phyloP scores from a whole-genome alignment of 2,888 invertebrate species.

The Microctonus aethiopoides region DNA sequence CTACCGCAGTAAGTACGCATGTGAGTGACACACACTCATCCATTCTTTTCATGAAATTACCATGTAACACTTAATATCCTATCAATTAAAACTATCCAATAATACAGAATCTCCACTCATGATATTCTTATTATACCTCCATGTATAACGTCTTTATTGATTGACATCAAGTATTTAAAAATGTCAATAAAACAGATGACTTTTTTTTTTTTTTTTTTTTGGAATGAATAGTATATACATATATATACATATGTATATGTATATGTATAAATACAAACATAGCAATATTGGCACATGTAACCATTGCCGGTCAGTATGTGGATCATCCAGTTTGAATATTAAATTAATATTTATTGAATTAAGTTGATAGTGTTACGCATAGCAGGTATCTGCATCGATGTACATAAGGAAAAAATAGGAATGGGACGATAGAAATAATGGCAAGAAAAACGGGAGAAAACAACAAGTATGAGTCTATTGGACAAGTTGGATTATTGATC shows the following conservation, averaged over 20 bases:
- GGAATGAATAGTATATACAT: too few relatives aligned
- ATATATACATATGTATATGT: too few relatives aligned
- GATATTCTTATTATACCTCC: not conserved
- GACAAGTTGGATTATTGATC: slow-evolving; percentile 51
- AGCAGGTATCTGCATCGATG: not conserved
- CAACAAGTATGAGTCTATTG: slow-evolving; percentile 20
- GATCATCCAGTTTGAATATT: slow-evolving; percentile 19
- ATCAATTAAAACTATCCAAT: not conserved
- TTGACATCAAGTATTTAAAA: too few relatives aligned
- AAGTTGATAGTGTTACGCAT: slow-evolving; percentile 15
- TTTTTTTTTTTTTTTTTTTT: too few relatives aligned
- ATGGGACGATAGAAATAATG: slow-evolving; percentile 9
- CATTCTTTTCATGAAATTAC: not conserved
- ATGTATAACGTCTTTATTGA: too few relatives aligned
- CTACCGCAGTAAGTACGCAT: slow-evolving; percentile 16
- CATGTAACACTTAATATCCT: not conserved
- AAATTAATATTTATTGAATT: slow-evolving; percentile 36
- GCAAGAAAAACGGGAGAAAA: slow-evolving; percentile 22
- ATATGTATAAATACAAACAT: too few relatives aligned
- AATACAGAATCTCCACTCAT: too few relatives aligned
- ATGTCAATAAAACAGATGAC: not conserved
- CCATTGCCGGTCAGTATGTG: too few relatives aligned
- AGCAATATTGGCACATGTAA: too few relatives aligned
- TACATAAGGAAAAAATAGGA: slow-evolving; percentile 9
- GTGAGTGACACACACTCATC: slow-evolving; percentile 21